Conservation (phyloP, 2,113 vertebrate genomes). For the Andinoacara biseriatus region DNA sequence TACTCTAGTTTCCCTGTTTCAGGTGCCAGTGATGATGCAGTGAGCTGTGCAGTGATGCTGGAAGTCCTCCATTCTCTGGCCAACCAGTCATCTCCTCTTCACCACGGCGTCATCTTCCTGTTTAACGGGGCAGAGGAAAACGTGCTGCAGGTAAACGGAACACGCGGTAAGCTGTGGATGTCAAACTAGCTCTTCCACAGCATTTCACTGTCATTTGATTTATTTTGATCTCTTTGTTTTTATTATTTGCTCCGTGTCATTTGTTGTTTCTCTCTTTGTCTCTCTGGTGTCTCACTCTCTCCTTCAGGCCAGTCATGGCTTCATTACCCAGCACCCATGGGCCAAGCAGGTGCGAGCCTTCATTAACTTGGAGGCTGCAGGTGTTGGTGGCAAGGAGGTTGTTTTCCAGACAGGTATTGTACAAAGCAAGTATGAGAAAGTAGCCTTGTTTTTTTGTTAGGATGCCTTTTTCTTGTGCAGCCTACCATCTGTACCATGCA, state of each 20-base stretch:
- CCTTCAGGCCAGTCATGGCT: slow-evolving; percentile 94
- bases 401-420: slow-evolving; percentile 97
- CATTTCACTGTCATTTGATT: neutral
- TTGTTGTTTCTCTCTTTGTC: neutral
- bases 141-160: slow-evolving; percentile 87
- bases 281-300: slow-evolving; percentile 35
- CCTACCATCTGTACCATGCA: neutral
- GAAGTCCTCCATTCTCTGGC: slow-evolving; percentile 91
- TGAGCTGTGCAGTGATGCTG: slow-evolving; percentile 97
- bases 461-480: neutral
- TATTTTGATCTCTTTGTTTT: neutral
- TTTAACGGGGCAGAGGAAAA: slow-evolving; percentile 99
- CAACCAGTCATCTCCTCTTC: slow-evolving; percentile 84
- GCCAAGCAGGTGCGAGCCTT: slow-evolving; percentile 92
- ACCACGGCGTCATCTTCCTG: slow-evolving; percentile 92
- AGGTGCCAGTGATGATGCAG: slow-evolving; percentile 98
- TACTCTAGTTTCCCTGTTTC: slow-evolving; percentile 1
- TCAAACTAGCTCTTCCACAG: neutral
- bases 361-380: slow-evolving; percentile 97
- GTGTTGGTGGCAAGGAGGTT: slow-evolving; percentile 98
- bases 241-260: neutral
- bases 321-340: slow-evolving; percentile 97
- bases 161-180: neutral
- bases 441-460: neutral
- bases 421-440: neutral